Conservation (phyloP, 2,113 vertebrate genomes). For the Asarcornis scutulata region DNA sequence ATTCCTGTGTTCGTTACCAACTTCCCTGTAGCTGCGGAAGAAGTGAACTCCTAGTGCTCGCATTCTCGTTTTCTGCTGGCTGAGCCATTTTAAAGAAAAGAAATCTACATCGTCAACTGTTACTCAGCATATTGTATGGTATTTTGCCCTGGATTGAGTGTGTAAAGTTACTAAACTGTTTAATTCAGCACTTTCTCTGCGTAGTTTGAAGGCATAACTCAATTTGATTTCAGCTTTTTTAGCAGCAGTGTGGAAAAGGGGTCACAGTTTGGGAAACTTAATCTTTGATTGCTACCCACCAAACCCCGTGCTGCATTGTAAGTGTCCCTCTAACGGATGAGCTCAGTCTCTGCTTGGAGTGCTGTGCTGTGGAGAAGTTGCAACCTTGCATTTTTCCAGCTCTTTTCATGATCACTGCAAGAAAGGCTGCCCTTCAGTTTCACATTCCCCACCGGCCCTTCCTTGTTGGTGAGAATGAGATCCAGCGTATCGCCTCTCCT, state of each 20-base stretch:
- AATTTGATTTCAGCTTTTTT: neutral
- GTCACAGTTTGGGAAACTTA: neutral
- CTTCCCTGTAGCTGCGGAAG: neutral
- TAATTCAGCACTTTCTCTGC: constrained; percentile 32
- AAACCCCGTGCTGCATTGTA: neutral
- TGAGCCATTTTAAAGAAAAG: constrained; percentile 14
- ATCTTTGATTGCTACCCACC: neutral
- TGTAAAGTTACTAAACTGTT: constrained; percentile 10
- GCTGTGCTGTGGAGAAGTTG: neutral
- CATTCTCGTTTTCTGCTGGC: neutral
- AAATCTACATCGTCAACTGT: neutral
- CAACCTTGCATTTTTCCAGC: neutral
- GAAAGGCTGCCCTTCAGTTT: too few species aligned
- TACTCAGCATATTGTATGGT: constrained; percentile 20
- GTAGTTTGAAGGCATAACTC: neutral
- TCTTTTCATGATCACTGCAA: neutral
- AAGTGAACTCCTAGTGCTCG: neutral
- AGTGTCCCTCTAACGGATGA: neutral
- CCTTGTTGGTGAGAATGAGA: too few species aligned
- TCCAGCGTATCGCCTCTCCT: too few species aligned
- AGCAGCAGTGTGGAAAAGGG: neutral
- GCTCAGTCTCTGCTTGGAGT: fast-evolving
- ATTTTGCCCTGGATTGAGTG: neutral
- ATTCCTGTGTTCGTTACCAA: neutral
- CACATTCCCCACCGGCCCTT: too few species aligned